Percentiles rank a stretch among this genome's conserved stretches.
These are phyloP conservation scores for Crocodylus rhombifer DNA, from an alignment of 2,797 vertebrate species.

Conservation along the genomic window DNA sequence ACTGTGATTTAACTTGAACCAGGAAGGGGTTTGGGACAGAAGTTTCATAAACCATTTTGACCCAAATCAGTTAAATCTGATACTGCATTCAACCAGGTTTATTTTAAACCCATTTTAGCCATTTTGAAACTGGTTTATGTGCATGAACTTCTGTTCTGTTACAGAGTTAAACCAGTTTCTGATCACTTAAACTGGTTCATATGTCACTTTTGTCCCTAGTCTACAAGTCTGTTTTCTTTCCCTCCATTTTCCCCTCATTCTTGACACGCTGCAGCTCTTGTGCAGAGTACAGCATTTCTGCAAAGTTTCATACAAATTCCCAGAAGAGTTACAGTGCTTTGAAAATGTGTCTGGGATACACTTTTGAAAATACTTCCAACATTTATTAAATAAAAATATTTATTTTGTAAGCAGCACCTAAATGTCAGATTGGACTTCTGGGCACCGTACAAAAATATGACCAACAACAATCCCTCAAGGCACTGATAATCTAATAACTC, in stretches of 20 bases:
- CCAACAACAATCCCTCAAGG: neutral
- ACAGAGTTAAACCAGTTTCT: no score
- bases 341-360: neutral
- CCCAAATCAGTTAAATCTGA: no score
- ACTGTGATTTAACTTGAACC: no score
- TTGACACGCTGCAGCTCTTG: neutral
- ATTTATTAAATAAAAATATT: neutral
- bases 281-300: neutral
- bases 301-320: neutral
- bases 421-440: no score
- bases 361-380: neutral
- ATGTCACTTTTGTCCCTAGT: no score
- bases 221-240: neutral
- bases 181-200: no score
- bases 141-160: no score
- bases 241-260: neutral
- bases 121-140: no score
- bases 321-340: neutral
- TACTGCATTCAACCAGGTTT: no score
- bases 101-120: no score
- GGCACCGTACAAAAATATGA: neutral
- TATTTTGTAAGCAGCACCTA: neutral
- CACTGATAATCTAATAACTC: neutral
- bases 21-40: no score
- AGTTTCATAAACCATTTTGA: no score